Percentiles rank a stretch among this genome's conserved stretches.
These are phyloP conservation scores for Pygoscelis adeliae DNA, from an alignment of 2,113 vertebrate genomes.

Conservation along the genomic window DNA sequence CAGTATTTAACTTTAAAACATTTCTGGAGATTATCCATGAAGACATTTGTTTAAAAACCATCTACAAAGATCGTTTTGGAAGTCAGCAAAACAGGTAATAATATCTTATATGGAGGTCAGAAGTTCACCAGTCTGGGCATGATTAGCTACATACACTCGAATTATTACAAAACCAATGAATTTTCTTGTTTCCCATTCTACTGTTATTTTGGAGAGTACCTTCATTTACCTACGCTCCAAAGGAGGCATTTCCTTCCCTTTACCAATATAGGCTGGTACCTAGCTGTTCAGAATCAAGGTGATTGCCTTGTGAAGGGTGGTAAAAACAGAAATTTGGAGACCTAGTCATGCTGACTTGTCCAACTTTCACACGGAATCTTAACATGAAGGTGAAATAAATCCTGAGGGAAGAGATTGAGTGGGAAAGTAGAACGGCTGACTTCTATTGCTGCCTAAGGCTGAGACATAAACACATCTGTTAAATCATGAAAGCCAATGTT, in stretches of 20 bases:
- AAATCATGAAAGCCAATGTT: not conserved
- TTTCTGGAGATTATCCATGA: not conserved
- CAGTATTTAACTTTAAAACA: not conserved
- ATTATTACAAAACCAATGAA: not conserved
- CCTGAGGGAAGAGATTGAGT: not conserved
- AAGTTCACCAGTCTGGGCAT: not conserved
- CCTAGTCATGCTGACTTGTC: not conserved
- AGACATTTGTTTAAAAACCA: not conserved
- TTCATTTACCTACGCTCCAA: rapidly evolving
- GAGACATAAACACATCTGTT: not conserved
- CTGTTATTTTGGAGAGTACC: not conserved
- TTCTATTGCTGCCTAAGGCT: not conserved
- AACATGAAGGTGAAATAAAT: not conserved
- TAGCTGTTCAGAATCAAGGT: not conserved
- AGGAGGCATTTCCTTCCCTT: not conserved
- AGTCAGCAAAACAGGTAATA: not conserved
- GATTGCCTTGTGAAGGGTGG: not conserved
- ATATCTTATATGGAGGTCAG: not conserved
- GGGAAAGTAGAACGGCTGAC: not conserved
- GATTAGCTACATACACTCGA: not conserved
- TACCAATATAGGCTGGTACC: not conserved
- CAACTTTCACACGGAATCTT: not conserved
- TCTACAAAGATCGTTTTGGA: not conserved
- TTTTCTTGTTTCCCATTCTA: not conserved
- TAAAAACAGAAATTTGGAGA: not conserved